Conservation (phyloP, 2,797 vertebrate species). For the Onychomys leucogaster region DNA sequence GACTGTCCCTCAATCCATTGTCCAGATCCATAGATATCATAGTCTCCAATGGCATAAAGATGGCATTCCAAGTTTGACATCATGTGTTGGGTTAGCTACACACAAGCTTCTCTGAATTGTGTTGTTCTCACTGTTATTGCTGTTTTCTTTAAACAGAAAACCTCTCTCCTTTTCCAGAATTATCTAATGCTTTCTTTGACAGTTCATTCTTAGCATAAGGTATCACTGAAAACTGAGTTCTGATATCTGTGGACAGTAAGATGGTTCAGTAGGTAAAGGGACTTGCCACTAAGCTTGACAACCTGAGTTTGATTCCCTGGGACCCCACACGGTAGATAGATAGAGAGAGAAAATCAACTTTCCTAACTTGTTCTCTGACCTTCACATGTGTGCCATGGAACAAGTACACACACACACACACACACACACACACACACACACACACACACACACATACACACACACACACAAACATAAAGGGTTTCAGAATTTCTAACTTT, state of each 20-base stretch:
- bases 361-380: not conserved
- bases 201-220: not conserved
- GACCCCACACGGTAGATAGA: not conserved
- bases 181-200: conserved; percentile 32
- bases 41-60: not conserved
- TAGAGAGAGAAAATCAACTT: not conserved
- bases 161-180: not conserved
- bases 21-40: not conserved
- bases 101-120: conserved; percentile 6
- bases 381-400: not conserved
- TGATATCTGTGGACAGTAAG: not conserved
- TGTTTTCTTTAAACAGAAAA: conserved; percentile 24
- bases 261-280: not conserved
- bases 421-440: not conserved
- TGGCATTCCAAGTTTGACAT: not conserved
- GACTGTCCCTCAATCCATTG: not conserved
- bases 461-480: not conserved
- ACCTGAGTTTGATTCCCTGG: not conserved
- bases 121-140: not conserved
- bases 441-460: not conserved
- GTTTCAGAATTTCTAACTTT: not conserved
- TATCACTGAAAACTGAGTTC: conserved; percentile 12
- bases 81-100: not conserved
- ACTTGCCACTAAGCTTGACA: not conserved
- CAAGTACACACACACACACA: not conserved